Evolutionary conservation across 1,140 invertebrate genomes (phyloP).

Genomic region (Caerostris extrusa): DNA sequence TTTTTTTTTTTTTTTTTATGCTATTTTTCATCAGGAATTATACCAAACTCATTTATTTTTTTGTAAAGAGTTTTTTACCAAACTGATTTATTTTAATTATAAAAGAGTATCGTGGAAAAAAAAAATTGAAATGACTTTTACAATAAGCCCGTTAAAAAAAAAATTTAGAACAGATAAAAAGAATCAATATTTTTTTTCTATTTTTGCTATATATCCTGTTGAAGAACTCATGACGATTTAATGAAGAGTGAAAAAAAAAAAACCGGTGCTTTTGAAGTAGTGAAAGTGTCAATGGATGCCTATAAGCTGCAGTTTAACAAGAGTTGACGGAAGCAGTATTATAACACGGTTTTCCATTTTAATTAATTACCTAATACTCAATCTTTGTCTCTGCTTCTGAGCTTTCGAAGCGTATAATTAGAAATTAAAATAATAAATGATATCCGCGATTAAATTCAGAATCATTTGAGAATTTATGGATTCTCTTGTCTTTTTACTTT

Average conservation of each 20-base stretch:
- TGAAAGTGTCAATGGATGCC: background rate
- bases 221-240: background rate
- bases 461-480: background rate
- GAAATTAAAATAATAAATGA: background rate
- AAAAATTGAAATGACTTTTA: conserved; percentile 5
- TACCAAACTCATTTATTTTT: too few species aligned
- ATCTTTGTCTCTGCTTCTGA: background rate
- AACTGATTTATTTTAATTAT: conserved; percentile 1
- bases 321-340: background rate
- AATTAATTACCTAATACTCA: background rate
- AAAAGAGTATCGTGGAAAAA: background rate
- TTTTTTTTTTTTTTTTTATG: too few species aligned
- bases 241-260: background rate
- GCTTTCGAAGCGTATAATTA: background rate
- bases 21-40: too few species aligned
- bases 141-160: background rate
- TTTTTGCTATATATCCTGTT: background rate
- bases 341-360: background rate
- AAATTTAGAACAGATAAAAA: background rate
- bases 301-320: background rate
- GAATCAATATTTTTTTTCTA: background rate
- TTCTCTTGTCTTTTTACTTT: background rate
- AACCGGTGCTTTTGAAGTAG: background rate
- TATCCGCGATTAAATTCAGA: background rate
- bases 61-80: background rate